Base-by-base conservation (phyloP, 2,888 invertebrate genomes). In the Oligia strigilis region DNA sequence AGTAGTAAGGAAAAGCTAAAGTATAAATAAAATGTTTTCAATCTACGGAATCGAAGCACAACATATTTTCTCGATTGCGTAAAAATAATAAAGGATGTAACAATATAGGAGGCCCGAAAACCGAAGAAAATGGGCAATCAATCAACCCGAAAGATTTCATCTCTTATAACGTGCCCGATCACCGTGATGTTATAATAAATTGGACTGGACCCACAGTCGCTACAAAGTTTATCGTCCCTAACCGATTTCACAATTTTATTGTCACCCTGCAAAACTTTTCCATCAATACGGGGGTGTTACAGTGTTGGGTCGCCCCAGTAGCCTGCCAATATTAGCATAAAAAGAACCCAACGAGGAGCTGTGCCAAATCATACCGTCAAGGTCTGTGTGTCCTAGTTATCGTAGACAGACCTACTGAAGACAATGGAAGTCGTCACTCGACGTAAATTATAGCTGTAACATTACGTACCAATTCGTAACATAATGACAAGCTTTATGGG, bases 101-200 rank as follows among this genome's bases (percentile, higher is more conserved):
- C 87, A 89, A 88, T 86, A 88, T 84, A 86, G 81, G 83, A 87
- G 81, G 73, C 84, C 87, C 86, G 89, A 89, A 85, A 86, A 76
- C 76, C 75, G 70, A 66, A 62, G 85, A 70, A 80, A 87, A 87
- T 80, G 65, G 81, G 86, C 90, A 81, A 93, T 93, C 92, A 92
- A 93, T 94, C 93, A 93, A 84, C 82, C 87, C 84, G 80, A 89
- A 87, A 91, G 88, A 89, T 91, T 88, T 86, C 85, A 91, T 91
- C 90, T 88, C 87, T 83, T 86, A 86, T 80, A 87, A 66, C 86
- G 87, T 77, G 83, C 90, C 88, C 88, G 90, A 92, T 91, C 87
- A 83, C 83, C 83, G 84, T 88, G 90, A 91, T 90, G 89, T 90
- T 89, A 90, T 89, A 89, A 92, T 91, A 92, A 93, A 93, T 93